Evolutionary conservation across 92 coral and sea anemone species (phyloP).

Genomic region (Epizoanthus ramosus): DNA sequence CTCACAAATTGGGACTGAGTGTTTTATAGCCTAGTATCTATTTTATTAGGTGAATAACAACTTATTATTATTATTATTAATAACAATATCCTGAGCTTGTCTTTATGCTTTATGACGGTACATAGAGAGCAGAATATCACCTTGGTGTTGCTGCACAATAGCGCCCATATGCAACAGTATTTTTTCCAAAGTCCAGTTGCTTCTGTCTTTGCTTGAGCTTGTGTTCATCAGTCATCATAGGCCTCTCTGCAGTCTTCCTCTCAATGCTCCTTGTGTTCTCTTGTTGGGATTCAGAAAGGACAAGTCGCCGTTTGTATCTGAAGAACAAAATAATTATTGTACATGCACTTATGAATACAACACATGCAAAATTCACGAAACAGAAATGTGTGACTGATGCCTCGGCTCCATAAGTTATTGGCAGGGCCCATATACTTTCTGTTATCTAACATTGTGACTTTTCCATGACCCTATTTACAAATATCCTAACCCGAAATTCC

Average conservation of each 20-base stretch:
- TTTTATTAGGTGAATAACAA: too few species aligned
- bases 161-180: slow-evolving; percentile 94
- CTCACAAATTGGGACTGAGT: too few species aligned
- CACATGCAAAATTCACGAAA: too few species aligned
- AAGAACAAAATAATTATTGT: not conserved
- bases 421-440: too few species aligned
- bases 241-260: slow-evolving; percentile 48
- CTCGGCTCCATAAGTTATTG: too few species aligned
- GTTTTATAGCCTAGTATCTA: too few species aligned
- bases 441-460: too few species aligned
- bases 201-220: slow-evolving; percentile 87
- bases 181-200: slow-evolving; percentile 95
- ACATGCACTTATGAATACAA: not conserved
- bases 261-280: slow-evolving; percentile 31
- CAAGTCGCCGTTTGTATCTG: slow-evolving; percentile 81
- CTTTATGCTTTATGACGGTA: not conserved
- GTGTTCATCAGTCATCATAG: slow-evolving; percentile 80
- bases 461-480: too few species aligned
- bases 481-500: too few species aligned
- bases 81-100: too few species aligned
- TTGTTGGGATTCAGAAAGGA: slow-evolving; percentile 69
- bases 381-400: too few species aligned
- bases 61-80: too few species aligned
- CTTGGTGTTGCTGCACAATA: slow-evolving; percentile 68
- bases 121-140: slow-evolving; percentile 31